phyloP scores from a whole-genome alignment of 2,113 vertebrate species.

The Petroica traversi region DNA sequence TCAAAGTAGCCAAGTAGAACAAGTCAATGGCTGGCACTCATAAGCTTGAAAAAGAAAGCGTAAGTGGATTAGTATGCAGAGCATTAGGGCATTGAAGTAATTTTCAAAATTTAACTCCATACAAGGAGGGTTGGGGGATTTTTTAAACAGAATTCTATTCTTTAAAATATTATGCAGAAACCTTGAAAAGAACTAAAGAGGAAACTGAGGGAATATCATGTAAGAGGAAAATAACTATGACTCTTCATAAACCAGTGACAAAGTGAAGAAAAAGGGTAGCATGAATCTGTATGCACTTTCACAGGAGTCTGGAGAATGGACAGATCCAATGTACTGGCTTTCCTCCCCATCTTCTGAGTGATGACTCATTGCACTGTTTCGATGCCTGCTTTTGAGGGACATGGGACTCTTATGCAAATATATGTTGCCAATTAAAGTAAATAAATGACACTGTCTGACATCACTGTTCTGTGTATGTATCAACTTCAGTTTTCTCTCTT shows the following conservation, averaged over 20 bases:
- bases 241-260: not conserved
- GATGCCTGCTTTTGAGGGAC: not conserved
- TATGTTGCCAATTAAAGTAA: not conserved
- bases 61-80: constrained; percentile 52
- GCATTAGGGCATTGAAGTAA: not conserved
- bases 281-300: not conserved
- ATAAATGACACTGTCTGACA: not conserved
- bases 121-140: not conserved
- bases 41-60: constrained; percentile 13
- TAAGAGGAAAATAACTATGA: not conserved
- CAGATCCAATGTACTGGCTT: not conserved
- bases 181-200: not conserved
- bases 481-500: not conserved
- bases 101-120: constrained; percentile 18
- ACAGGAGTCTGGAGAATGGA: not conserved
- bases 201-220: not conserved
- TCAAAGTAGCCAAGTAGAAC: not conserved
- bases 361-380: not conserved
- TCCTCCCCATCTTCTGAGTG: not conserved
- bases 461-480: not conserved
- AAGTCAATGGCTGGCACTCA: constrained; percentile 23
- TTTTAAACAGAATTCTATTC: not conserved
- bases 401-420: not conserved
- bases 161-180: not conserved
- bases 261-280: not conserved